Conservation (phyloP, 2,113 vertebrate genomes). For the Cyprichromis sp. region DNA sequence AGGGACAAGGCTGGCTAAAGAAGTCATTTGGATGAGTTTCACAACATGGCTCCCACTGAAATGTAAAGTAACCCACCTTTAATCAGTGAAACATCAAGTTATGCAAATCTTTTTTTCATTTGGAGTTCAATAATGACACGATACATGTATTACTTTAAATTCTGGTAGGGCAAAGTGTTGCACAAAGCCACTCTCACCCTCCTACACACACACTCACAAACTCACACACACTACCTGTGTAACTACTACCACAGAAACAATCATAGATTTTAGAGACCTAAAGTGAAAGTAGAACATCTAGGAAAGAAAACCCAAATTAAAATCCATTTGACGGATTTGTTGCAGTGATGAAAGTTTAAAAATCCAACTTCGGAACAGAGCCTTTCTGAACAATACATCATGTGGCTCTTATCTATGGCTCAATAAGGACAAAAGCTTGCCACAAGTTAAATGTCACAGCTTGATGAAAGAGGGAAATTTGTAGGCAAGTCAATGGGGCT, state of each 20-base stretch:
- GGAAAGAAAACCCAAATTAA: not conserved
- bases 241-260: not conserved
- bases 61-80: not conserved
- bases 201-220: not conserved
- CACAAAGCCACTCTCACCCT: not conserved
- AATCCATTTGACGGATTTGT: not conserved
- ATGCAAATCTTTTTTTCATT: not conserved
- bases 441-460: not conserved
- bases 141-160: not conserved
- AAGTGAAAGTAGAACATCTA: not conserved
- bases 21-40: not conserved
- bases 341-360: not conserved
- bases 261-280: not conserved
- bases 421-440: not conserved
- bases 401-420: not conserved
- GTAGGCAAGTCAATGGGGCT: not conserved
- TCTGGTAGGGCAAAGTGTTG: not conserved
- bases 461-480: not conserved
- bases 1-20: not conserved
- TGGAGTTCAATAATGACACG: not conserved
- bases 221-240: not conserved
- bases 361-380: not conserved
- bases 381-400: not conserved
- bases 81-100: not conserved
- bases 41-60: not conserved